These are phyloP conservation scores for Phyllostomus hastatus DNA, from an alignment of 2,113 vertebrate genomes.

Conservation along the genomic window DNA sequence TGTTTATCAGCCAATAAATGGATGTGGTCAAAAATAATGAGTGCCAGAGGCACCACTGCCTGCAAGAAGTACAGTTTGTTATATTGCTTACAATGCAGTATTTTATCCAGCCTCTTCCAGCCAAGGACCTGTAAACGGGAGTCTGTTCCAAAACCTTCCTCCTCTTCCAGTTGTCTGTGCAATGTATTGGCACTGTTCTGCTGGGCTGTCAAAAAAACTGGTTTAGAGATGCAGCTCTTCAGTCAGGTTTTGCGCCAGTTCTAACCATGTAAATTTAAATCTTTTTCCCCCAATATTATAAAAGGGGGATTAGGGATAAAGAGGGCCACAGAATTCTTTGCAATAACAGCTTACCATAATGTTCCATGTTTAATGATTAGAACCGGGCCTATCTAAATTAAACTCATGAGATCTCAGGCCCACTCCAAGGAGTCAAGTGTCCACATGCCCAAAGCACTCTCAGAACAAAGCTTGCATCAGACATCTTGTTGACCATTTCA, in stretches of 20 bases:
- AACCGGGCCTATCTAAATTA: constrained; percentile 46
- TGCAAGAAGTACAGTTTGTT: constrained; percentile 88
- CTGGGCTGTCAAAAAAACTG: constrained; percentile 88
- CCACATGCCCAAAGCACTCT: constrained; percentile 58
- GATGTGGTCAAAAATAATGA: constrained; percentile 76
- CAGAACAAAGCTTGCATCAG: constrained; percentile 55
- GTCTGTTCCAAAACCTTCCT: constrained; percentile 90
- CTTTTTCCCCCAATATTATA: constrained; percentile 55
- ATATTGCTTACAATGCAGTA: constrained; percentile 90
- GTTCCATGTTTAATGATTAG: constrained; percentile 41
- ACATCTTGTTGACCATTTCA: constrained; percentile 50
- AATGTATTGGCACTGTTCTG: constrained; percentile 86
- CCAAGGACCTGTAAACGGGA: constrained; percentile 87
- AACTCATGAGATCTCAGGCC: background rate
- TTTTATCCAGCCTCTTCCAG: constrained; percentile 90
- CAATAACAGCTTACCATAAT: constrained; percentile 67
- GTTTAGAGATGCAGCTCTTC: constrained; percentile 87
- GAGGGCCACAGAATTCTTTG: constrained; percentile 71
- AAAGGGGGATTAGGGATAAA: constrained; percentile 23
- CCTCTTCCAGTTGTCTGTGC: constrained; percentile 87
- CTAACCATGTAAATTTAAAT: constrained; percentile 72
- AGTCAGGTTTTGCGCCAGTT: constrained; percentile 81
- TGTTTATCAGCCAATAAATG: constrained; percentile 80
- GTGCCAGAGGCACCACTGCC: constrained; percentile 81
- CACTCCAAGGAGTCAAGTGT: constrained; percentile 50